phyloP scores from a whole-genome alignment of 2,888 invertebrate genomes.

The Tenthredo amoena region DNA sequence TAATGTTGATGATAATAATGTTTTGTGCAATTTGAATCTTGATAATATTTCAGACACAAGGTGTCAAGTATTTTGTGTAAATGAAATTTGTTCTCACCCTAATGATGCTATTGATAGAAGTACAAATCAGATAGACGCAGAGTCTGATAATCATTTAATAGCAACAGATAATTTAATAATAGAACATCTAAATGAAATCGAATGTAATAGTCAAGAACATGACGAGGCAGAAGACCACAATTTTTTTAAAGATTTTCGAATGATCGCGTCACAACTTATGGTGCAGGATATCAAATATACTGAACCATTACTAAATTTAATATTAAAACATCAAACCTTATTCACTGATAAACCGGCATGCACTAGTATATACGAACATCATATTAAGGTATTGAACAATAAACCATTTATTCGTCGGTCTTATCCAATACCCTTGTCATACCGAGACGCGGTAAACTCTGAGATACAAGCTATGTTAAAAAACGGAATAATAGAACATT shows the following conservation, averaged over 20 bases:
- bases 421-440: constrained; percentile 67
- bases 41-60: no score
- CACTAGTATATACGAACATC: constrained; percentile 62
- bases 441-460: constrained; percentile 61
- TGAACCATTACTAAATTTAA: constrained; percentile 13
- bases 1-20: no score
- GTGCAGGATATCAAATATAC: constrained; percentile 4
- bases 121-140: no score
- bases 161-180: no score
- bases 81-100: no score
- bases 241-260: constrained; percentile 48
- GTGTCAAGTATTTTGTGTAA: no score
- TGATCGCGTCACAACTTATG: constrained; percentile 54
- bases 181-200: neutral
- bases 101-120: no score
- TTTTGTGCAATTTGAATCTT: no score
- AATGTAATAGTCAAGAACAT: constrained; percentile 57
- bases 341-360: constrained; percentile 62
- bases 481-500: no score
- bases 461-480: constrained; percentile 58
- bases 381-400: constrained; percentile 59
- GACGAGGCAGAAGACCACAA: constrained; percentile 64
- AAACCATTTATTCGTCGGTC: constrained; percentile 61
- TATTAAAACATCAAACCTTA: constrained; percentile 54
- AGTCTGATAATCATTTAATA: no score